A percentile compares a stretch with the other conserved stretches of the same genome.
Conservation (phyloP, 2,888 invertebrate genomes). For the Andricus curvator region DNA sequence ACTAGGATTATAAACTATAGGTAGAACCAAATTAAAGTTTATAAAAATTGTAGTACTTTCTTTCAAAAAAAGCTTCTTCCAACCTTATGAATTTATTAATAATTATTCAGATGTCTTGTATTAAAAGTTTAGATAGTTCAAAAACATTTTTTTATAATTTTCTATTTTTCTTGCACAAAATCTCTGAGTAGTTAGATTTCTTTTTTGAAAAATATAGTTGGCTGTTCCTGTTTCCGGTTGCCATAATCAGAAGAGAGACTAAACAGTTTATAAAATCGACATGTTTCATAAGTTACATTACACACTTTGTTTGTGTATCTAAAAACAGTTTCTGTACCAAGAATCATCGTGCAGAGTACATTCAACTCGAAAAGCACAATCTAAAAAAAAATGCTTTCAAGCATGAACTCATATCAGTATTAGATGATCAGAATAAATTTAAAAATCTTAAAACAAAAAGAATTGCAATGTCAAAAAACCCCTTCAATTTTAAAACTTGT, state of each 20-base stretch:
- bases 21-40: too few species aligned
- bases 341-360: neutral
- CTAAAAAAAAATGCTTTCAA: neutral
- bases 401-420: neutral
- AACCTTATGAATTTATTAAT: too few species aligned
- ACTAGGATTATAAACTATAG: too few species aligned
- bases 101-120: too few species aligned
- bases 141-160: neutral
- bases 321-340: conserved; percentile 8
- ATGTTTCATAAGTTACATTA: neutral
- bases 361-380: neutral
- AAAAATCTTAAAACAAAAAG: too few species aligned
- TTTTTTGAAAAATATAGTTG: neutral
- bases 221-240: conserved; percentile 7
- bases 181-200: neutral
- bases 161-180: neutral
- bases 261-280: conserved; percentile 10
- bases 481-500: neutral
- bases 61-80: too few species aligned
- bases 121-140: too few species aligned
- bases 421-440: too few species aligned
- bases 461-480: neutral
- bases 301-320: conserved; percentile 5
- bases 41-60: too few species aligned
- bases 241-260: conserved; percentile 12